phyloP scores from a whole-genome alignment of 2,113 vertebrate genomes.

The Amphilophus citrinellus region DNA sequence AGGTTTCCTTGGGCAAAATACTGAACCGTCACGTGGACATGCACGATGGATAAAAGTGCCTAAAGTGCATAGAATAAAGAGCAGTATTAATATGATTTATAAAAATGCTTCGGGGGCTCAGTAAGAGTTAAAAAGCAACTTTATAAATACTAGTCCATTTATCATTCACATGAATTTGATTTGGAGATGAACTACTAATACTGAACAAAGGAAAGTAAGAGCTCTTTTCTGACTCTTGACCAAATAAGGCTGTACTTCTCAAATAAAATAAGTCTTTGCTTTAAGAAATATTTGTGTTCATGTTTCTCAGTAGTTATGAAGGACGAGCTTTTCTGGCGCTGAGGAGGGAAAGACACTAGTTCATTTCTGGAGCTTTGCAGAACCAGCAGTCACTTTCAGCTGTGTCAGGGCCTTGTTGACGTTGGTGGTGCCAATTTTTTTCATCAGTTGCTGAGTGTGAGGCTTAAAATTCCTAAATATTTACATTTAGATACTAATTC shows the following conservation, averaged over 20 bases:
- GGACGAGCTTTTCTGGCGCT: slow-evolving; percentile 8
- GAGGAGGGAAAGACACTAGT: not conserved
- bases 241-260: not conserved
- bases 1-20: not conserved
- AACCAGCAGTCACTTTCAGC: slow-evolving; percentile 33
- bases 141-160: not conserved
- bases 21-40: not conserved
- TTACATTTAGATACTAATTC: too few relatives aligned
- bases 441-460: not conserved
- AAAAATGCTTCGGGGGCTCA: not conserved
- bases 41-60: not conserved
- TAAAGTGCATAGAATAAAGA: not conserved
- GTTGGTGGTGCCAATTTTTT: slow-evolving; percentile 32
- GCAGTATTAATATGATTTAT: not conserved
- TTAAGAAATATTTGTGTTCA: not conserved
- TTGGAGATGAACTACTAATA: not conserved
- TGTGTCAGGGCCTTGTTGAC: slow-evolving; percentile 47
- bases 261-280: not conserved
- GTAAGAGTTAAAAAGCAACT: not conserved
- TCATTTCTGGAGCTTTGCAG: slow-evolving; percentile 27
- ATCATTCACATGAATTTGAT: not conserved
- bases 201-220: not conserved
- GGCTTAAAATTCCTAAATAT: too few relatives aligned
- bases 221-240: not conserved
- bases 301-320: not conserved